Conservation (phyloP, 2,888 invertebrate genomes). For the Drosophila maculinotata region DNA sequence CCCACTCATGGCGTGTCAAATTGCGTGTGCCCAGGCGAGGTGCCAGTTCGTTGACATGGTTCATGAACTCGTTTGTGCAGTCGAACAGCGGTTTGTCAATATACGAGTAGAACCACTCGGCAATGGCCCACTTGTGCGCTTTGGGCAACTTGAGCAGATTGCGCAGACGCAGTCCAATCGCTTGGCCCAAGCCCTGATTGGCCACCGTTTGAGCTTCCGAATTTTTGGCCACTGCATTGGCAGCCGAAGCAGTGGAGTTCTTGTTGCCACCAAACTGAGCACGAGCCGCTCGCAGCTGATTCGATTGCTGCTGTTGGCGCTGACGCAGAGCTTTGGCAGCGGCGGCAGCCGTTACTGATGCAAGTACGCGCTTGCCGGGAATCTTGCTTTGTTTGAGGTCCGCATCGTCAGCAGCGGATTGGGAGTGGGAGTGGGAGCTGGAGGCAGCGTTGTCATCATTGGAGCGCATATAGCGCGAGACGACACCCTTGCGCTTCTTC, state of each 20-base stretch:
- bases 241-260: constrained; percentile 31
- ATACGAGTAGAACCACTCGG: constrained; percentile 99
- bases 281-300: constrained; percentile 11
- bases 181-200: constrained; percentile 94
- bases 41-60: constrained; percentile 95
- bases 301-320: constrained; percentile 9
- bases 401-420: no score
- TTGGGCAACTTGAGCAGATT: constrained; percentile 98
- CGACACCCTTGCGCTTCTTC: constrained; percentile 85
- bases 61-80: constrained; percentile 90
- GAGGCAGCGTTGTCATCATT: constrained; percentile 61
- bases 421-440: constrained; percentile 27
- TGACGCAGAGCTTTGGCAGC: constrained; percentile 13
- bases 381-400: constrained; percentile 30
- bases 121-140: constrained; percentile 99
- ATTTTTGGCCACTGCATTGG: constrained; percentile 48
- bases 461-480: constrained; percentile 84
- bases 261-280: constrained; percentile 14
- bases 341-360: constrained; percentile 4
- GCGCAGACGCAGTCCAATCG: constrained; percentile 94
- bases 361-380: constrained; percentile 32
- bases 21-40: constrained; percentile 94
- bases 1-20: constrained; percentile 96
- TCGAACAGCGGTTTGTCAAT: constrained; percentile 97
- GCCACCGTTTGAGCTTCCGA: constrained; percentile 87